phyloP scores from a whole-genome alignment of 64 coral and sea anemone genomes.

The Actinia equina region DNA sequence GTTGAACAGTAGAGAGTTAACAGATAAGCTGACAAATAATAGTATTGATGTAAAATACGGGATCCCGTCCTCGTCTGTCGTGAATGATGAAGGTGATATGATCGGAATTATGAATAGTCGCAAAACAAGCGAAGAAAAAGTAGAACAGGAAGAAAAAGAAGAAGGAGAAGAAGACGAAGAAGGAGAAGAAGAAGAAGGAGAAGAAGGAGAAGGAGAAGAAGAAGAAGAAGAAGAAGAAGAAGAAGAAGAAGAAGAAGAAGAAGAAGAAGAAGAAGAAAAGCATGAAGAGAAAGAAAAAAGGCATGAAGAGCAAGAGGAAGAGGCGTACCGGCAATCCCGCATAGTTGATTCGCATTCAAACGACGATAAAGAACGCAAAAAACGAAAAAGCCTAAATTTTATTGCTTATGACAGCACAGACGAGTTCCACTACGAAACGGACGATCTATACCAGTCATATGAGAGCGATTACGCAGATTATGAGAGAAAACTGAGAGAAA shows the following conservation, averaged over 20 bases:
- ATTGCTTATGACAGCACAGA: constrained; percentile 13
- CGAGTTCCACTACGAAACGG: constrained; percentile 6
- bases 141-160: no score
- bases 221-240: not conserved
- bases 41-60: not conserved
- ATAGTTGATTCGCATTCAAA: not conserved
- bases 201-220: not conserved
- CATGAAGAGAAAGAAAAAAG: not conserved
- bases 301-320: no score
- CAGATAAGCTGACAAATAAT: not conserved
- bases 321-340: no score
- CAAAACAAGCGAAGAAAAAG: no score
- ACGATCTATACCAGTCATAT: not conserved
- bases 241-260: not conserved
- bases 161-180: no score
- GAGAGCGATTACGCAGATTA: not conserved
- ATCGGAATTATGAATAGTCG: not conserved
- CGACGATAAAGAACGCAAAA: not conserved
- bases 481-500: constrained; percentile 4
- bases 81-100: not conserved
- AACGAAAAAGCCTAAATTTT: not conserved
- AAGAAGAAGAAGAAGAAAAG: not conserved
- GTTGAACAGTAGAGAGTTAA: no score
- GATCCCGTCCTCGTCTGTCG: not conserved
- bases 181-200: not conserved